phyloP scores from a whole-genome alignment of 1,140 invertebrate genomes.

The Drosophila cardini region DNA sequence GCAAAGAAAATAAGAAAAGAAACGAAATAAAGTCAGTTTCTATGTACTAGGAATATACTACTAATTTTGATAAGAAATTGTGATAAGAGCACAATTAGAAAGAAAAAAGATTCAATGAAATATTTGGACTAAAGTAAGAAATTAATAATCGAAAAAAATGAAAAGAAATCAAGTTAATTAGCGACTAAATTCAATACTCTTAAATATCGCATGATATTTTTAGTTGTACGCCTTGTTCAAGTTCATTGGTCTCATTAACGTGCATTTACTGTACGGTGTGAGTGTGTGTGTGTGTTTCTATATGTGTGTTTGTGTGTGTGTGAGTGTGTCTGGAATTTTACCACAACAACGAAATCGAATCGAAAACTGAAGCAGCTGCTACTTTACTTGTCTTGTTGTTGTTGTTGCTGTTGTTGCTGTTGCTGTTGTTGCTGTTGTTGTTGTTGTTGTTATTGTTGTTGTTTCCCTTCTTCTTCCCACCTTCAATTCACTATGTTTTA shows the following conservation, averaged over 20 bases:
- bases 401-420: neutral
- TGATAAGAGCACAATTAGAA: slow-evolving; percentile 5
- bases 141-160: neutral
- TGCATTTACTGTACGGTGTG: slow-evolving; percentile 20
- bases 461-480: neutral
- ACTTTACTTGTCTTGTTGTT: slow-evolving; percentile 5
- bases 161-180: neutral
- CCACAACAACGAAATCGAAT: slow-evolving; percentile 22
- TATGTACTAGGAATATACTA: neutral
- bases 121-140: neutral
- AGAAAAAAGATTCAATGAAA: neutral
- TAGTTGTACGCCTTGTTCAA: neutral
- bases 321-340: slow-evolving; percentile 26
- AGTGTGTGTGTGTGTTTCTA: neutral
- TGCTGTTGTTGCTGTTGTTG: too few species aligned
- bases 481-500: neutral
- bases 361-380: slow-evolving; percentile 9
- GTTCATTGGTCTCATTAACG: slow-evolving; percentile 26
- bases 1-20: too few species aligned
- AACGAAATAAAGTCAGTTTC: too few species aligned
- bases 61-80: neutral
- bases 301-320: neutral
- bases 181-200: neutral
- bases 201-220: slow-evolving; percentile 10
- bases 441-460: too few species aligned